Evolutionary conservation across 2,113 vertebrate genomes (phyloP), one percentile per base, ranked within the genome.

Genomic region (Physeter macrocephalus): DNA sequence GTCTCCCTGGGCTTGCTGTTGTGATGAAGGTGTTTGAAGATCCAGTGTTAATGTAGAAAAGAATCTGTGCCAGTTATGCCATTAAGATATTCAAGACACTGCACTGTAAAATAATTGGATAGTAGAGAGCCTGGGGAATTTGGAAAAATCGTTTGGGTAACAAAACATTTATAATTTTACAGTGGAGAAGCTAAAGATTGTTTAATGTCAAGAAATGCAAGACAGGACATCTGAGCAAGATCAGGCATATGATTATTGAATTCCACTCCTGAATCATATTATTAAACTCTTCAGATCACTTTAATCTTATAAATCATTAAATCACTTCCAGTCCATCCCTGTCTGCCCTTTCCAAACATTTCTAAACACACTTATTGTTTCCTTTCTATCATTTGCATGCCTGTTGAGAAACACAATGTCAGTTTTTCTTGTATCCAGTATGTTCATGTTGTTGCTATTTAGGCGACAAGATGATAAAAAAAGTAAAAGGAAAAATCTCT

Each of bases 281-380:
- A 95, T 98, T 97, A 90, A 98, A 97, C 64, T 75, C 90, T 97
- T 96, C 86, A 98, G 97, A 96, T 98, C 88, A 96, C 91, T 97
- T 97, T 97, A 97, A 97, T 98, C 96, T 97, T 98, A 97, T 98
- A 98, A 98, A 98, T 98, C 97, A 98, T 98, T 94, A 98, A 95
- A 96, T 98, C 97, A 97, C 81, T 98, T 97, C 97, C 81, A 98
- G 95, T 61, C 80, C 86, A 41, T 67, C 69, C 21, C 8, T 92
- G 93, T 92, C 61, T 97, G 64, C 54, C 83, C 77, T 97, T 98
- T 96, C 67, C 66, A 98, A 98, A 98, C 92, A 95, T 15, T 97
- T 96, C 96, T 90, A 98, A 95, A 93, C 66, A 94, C 57, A 75
- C 94, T 85, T 95, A 90, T 61, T 95, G 97, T 98, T 98, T 93